A percentile compares a stretch with the other conserved stretches of the same genome.
phyloP scores from a whole-genome alignment of 2,113 vertebrate species.

The Eublepharis macularius region DNA sequence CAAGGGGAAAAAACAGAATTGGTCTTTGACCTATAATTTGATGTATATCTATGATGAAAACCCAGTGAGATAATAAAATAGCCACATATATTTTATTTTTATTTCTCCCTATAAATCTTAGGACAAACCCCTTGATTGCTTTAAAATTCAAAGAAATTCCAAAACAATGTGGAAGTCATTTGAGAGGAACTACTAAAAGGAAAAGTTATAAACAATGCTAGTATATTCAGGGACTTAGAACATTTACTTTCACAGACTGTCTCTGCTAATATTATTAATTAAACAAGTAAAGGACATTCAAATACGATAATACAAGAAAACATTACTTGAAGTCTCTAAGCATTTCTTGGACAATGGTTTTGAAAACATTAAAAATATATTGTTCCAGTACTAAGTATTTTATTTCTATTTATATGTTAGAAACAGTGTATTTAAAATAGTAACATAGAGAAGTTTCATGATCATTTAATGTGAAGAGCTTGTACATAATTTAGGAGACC shows the following conservation, averaged over 20 bases:
- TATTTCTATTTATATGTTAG: slow-evolving; percentile 23
- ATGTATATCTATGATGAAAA: not conserved
- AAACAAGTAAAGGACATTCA: not conserved
- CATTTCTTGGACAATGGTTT: slow-evolving; percentile 9
- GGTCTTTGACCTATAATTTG: not conserved
- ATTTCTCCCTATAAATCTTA: not conserved
- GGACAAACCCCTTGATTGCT: not conserved
- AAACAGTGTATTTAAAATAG: not conserved
- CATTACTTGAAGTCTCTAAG: not conserved
- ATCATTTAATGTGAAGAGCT: not conserved
- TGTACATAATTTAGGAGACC: not conserved
- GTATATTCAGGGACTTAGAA: not conserved
- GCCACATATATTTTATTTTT: not conserved
- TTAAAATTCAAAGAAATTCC: not conserved
- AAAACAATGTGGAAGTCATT: not conserved
- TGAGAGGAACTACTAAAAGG: slow-evolving; percentile 35
- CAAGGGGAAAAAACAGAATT: not conserved
- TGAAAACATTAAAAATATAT: slow-evolving; percentile 15
- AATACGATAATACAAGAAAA: not conserved
- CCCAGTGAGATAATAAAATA: not conserved
- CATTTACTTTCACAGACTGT: not conserved
- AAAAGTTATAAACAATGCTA: not conserved
- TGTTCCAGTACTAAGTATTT: slow-evolving; percentile 25
- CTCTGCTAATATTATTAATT: slow-evolving; percentile 23
- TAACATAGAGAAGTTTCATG: not conserved